Evolutionary conservation across 2,113 vertebrate genomes (phyloP).

Genomic region (Urocitellus parryii): DNA sequence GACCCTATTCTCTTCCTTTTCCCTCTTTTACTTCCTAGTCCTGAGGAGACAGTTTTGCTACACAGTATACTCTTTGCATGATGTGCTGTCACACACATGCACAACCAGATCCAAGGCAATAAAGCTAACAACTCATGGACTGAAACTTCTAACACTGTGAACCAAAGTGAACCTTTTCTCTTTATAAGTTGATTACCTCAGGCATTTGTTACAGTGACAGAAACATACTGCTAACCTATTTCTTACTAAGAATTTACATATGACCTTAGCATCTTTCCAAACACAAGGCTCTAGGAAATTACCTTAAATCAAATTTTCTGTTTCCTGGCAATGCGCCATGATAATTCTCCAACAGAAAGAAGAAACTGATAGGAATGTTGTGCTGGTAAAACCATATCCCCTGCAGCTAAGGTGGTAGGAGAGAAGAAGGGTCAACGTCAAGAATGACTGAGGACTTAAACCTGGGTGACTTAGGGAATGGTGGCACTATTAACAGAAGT

Average conservation of each 20-base stretch:
- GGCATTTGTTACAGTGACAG: neutral
- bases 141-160: neutral
- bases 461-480: neutral
- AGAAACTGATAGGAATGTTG: neutral
- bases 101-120: neutral
- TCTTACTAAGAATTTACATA: neutral
- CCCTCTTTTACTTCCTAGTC: neutral
- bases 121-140: neutral
- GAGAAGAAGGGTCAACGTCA: neutral
- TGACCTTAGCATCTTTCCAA: neutral
- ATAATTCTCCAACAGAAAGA: neutral
- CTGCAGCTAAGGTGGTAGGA: neutral
- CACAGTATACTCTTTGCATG: neutral
- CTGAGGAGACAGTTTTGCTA: neutral
- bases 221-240: neutral
- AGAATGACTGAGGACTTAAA: neutral
- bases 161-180: neutral
- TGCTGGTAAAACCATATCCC: neutral
- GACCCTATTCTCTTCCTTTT: neutral
- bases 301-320: neutral
- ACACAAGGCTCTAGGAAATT: neutral
- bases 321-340: neutral
- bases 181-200: neutral
- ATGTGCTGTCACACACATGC: no score
- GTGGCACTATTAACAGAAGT: neutral